Evolutionary conservation across 2,113 vertebrate species (phyloP), one percentile per base, ranked within the genome.

Genomic region (Lagopus muta): DNA sequence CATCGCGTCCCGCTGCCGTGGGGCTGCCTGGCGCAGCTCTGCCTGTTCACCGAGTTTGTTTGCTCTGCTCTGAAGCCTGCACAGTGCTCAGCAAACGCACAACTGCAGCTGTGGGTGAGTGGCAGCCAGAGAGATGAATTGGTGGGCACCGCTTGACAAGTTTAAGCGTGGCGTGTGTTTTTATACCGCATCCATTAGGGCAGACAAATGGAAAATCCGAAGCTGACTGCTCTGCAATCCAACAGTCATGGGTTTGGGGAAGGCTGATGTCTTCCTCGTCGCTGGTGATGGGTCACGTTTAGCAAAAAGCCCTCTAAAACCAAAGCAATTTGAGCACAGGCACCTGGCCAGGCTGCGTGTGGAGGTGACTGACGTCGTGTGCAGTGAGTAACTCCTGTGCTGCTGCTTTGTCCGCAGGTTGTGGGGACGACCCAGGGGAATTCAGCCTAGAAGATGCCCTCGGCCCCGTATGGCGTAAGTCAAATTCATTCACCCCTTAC

Each of bases 391-490:
- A 54, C 95, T 48, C 42, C 76, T 57, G 30, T 69, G 67, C 69
- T 48, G 42, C 54, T 88, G 84, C 54, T 95, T 88, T 93, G 70
- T 94, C 92, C 96, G 27, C 84, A 98, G 98, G 97, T 89, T 92
- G 82, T 21, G 97, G 97, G 12, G 96, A 97, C 2, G 36, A 76
- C 42, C 2, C 16, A 14, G 84, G 8, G 58, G 97, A 74, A 25
- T 95, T 97, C 1, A 72, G 0, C 25, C 88, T 97, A 86, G 83
- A 82, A 55, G 97, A 98, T 93, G 97, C 97, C 27, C 20, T 18
- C 14, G 48, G 70, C 42, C 95, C 97, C 64, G 95, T 92, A 70
- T 90, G 86, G 75, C 97, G 97, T 98, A 94, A 98, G 98, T 98
- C 89, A 45, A 43, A 12, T 88, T 60, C 57, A 13, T 54, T 20